Base-by-base conservation (phyloP, 2,888 invertebrate genomes). In the Idaea biselata region DNA sequence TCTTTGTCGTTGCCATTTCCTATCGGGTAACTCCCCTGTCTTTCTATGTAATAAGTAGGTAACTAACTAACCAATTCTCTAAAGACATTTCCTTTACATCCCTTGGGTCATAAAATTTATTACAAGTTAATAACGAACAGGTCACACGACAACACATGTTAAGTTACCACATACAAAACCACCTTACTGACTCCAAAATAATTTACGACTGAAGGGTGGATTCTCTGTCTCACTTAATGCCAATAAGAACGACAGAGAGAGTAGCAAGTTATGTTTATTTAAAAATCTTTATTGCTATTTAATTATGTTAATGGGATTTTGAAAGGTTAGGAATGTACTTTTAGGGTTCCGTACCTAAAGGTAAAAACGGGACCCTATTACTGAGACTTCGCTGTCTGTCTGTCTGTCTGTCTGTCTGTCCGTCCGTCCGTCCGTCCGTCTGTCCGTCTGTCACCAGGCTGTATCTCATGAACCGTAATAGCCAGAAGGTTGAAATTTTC, bases 41-140 rank as follows among this genome's bases (percentile, higher is more conserved):
- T 57, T 8, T 57, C 18, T 18, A 18, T 57, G 25, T 57, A 57
- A 18, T 18, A 59, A 60, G 59, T 75, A n/a, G n/a, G n/a, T n/a
- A n/a, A 25, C 25, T 25, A 18, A 57, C 17, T 18, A 57, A 58
- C 16, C 16, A 18, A 33, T 60, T 56, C 62, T 61, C 80, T 71
- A 75, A 71, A 81, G 80, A 82, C 80, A 82, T 81, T 79, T 79
- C 78, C 76, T 72, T 75, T 63, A 69, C 69, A 73, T 85, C 86
- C 81, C 83, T 63, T 72, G 82, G 84, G 82, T 74, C 81, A 80
- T 82, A 79, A 81, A 88, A 90, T 90, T 87, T 91, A 92, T 91
- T 88, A 89, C 87, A 81, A 86, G 84, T 88, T 89, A 89, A 91
- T 92, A 90, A 88, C 83, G 83, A 81, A 73, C 80, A 75, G 83